Evolutionary conservation across 2,888 invertebrate species (phyloP).

Genomic region (Byasa hedistus): DNA sequence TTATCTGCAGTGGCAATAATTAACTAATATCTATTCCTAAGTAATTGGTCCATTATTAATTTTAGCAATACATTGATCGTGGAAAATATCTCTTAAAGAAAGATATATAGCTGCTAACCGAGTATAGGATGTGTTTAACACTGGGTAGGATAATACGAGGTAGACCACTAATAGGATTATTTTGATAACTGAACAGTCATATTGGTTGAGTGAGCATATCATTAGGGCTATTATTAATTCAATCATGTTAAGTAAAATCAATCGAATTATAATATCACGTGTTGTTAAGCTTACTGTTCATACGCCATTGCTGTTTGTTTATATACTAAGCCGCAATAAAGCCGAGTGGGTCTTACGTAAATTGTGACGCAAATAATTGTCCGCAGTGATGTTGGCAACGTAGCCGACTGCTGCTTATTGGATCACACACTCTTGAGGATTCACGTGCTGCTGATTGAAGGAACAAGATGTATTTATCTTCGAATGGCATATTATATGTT

Average conservation of each 20-base stretch:
- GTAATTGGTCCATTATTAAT: no score
- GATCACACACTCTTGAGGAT: conserved; percentile 27
- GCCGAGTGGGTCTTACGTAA: conserved; percentile 8
- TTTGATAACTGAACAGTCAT: not conserved
- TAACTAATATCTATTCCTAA: no score
- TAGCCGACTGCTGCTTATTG: conserved; percentile 17
- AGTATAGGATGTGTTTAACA: not conserved
- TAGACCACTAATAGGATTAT: not conserved
- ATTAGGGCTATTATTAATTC: not conserved
- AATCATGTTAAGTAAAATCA: not conserved
- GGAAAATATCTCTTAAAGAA: no score
- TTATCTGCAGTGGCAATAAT: no score
- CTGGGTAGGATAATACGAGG: not conserved
- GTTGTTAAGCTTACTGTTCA: not conserved
- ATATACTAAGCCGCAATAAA: conserved; percentile 10
- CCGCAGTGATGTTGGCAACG: conserved; percentile 6
- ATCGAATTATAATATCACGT: not conserved
- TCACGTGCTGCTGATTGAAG: conserved; percentile 1
- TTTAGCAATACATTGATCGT: no score
- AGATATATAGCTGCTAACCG: not conserved
- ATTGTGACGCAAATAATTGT: conserved; percentile 19
- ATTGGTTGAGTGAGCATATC: not conserved
- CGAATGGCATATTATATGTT: not conserved
- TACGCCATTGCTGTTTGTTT: not conserved
- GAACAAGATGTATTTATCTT: not conserved